Base-by-base conservation (phyloP, 2,888 invertebrate genomes). In the Galeruca laticollis region DNA sequence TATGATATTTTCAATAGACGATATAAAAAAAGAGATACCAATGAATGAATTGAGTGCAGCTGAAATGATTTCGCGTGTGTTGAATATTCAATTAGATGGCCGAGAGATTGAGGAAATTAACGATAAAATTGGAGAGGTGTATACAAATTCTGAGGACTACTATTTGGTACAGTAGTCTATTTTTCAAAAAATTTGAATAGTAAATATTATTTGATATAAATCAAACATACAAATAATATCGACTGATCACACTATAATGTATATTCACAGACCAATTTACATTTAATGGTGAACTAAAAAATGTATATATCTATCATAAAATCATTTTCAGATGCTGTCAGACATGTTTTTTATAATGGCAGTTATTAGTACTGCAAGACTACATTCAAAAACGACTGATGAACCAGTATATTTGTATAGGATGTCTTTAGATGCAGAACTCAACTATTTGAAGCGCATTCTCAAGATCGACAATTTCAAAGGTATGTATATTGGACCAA, bases 341-440 rank as follows among this genome's bases (percentile, higher is more conserved):
- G 69, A 69, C 31, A 43, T 20, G 21, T 18, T 0, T 2, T 69
- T 70, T 11, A 43, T 68, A 4, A 57, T 51, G n/a, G 63, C 60
- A 13, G 60, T 70, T n/a, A 67, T 69, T 15, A 63, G 47, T 61
- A 21, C 65, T 6, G 57, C 68, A 0, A 62, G 60, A 63, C n/a
- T 57, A 9, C 68, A 68, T 20, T 47, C 64, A 1, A 68, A 51
- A 62, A 63, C 54, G 2, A 37, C 61, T 1, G 10, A n/a, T 18
- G 15, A 54, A 59, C 73, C 72, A 8, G 68, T 73, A 10, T 72
- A 73, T 49, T 56, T 72, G 21, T 72, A 72, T 33, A 66, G 68
- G 4, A 60, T 73, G 35, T 70, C 70, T 21, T 20, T 73, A 26
- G 65, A 52, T 15, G 71, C 70, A 31, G 68, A 63, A 21, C 8